Conservation (phyloP, 2,113 vertebrate genomes). For the Ondatra zibethicus region DNA sequence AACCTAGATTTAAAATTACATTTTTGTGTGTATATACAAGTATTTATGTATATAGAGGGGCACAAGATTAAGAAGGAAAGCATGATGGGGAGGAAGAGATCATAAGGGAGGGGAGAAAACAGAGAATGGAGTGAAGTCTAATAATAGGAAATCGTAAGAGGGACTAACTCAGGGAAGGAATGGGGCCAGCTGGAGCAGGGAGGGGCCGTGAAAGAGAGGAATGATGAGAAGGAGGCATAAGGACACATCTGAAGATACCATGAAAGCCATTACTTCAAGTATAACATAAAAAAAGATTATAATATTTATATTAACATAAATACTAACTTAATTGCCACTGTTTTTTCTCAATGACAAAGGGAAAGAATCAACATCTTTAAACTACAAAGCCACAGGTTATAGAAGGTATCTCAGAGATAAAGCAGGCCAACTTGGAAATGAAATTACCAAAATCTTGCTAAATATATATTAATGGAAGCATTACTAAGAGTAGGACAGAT, state of each 20-base stretch:
- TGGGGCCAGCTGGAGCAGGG: not conserved
- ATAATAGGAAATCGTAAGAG: not conserved
- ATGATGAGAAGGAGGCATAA: not conserved
- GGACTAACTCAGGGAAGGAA: not conserved
- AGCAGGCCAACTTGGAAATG: not conserved
- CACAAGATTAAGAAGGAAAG: not conserved
- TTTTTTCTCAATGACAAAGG: not conserved
- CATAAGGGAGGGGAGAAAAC: not conserved
- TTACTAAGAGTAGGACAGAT: not conserved
- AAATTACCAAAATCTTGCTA: not conserved
- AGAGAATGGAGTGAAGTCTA: not conserved
- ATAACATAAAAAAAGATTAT: not conserved
- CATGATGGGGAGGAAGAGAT: not conserved
- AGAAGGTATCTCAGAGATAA: not conserved
- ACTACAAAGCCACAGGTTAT: not conserved
- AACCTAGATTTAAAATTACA: not conserved
- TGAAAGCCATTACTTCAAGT: not conserved
- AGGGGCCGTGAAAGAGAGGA: not conserved
- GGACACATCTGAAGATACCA: not conserved
- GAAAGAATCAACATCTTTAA: slow-evolving; percentile 17
- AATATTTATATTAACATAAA: not conserved
- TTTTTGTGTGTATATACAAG: not conserved
- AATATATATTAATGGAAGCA: not conserved
- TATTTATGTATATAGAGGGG: not conserved
- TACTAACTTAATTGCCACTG: not conserved